These are phyloP conservation scores for Eciton burchellii DNA, from an alignment of 1,140 invertebrate species.

Conservation along the genomic window DNA sequence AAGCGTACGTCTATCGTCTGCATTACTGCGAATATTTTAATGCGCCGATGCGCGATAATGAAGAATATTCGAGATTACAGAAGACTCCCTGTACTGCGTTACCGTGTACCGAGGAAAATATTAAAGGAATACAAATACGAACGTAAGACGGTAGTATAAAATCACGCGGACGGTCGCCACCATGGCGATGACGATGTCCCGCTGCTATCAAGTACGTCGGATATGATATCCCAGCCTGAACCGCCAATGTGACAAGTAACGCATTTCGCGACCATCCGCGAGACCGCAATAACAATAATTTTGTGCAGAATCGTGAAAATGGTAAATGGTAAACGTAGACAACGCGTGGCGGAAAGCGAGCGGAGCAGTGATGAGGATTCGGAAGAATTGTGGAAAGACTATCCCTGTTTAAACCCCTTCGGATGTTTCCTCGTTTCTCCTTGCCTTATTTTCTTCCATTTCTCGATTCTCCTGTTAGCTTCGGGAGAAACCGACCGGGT, in stretches of 20 bases:
- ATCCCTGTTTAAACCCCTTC: constrained; percentile 43
- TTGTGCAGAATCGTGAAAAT: constrained; percentile 70
- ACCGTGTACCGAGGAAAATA: neutral
- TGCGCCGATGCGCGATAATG: neutral
- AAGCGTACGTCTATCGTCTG: constrained; percentile 48
- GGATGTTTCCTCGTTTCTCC: constrained; percentile 43
- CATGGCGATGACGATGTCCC: constrained; percentile 68
- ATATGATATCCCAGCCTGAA: constrained; percentile 75
- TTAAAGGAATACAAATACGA: neutral
- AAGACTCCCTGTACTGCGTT: neutral
- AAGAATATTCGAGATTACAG: neutral
- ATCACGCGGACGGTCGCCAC: constrained; percentile 58
- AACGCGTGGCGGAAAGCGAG: constrained; percentile 39
- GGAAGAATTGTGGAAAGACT: constrained; percentile 50
- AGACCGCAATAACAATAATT: constrained; percentile 82
- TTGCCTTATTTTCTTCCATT: constrained; percentile 60
- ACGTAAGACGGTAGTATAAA: neutral
- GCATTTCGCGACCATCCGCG: constrained; percentile 79
- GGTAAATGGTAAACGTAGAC: constrained; percentile 57
- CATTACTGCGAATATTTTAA: constrained; percentile 36
- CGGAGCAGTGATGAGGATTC: constrained; percentile 63
- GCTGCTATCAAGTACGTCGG: constrained; percentile 76
- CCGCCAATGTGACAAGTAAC: constrained; percentile 83
- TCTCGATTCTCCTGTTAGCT: constrained; percentile 52
- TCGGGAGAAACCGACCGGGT: constrained; percentile 77